A percentile compares a stretch with the other conserved stretches of the same genome.
phyloP scores from a whole-genome alignment of 2,797 vertebrate species.

The Streptopelia turtur region DNA sequence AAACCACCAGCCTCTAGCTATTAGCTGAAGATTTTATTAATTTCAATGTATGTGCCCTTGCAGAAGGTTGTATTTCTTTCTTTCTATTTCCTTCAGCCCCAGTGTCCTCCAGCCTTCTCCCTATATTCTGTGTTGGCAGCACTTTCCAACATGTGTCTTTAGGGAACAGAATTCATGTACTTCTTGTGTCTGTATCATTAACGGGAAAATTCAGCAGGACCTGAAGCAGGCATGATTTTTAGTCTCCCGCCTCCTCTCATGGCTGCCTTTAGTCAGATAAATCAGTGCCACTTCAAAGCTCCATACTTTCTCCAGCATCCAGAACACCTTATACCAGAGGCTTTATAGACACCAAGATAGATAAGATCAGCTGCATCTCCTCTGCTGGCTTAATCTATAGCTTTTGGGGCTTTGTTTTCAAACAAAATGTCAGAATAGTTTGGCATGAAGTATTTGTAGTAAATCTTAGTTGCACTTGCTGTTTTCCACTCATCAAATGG shows the following conservation, averaged over 20 bases:
- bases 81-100: background rate
- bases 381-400: background rate
- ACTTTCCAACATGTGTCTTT: background rate
- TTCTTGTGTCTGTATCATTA: background rate
- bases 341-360: background rate
- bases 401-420: slow-evolving; percentile 6
- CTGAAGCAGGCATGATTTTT: background rate
- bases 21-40: slow-evolving; percentile 42
- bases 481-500: background rate
- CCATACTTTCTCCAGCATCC: background rate
- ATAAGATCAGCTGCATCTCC: background rate
- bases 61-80: slow-evolving; percentile 36
- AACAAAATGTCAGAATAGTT: background rate
- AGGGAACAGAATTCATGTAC: background rate
- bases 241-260: background rate
- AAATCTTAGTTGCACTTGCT: background rate
- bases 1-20: slow-evolving; percentile 24
- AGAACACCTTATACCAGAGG: background rate
- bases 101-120: background rate
- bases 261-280: background rate
- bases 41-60: slow-evolving; percentile 14
- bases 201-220: background rate
- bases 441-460: background rate
- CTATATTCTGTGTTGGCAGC: background rate
- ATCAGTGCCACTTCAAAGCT: slow-evolving; percentile 19